Evolutionary conservation across 2,113 vertebrate species (phyloP), one percentile per base, ranked within the genome.

Genomic region (Microcebus tavaratra): DNA sequence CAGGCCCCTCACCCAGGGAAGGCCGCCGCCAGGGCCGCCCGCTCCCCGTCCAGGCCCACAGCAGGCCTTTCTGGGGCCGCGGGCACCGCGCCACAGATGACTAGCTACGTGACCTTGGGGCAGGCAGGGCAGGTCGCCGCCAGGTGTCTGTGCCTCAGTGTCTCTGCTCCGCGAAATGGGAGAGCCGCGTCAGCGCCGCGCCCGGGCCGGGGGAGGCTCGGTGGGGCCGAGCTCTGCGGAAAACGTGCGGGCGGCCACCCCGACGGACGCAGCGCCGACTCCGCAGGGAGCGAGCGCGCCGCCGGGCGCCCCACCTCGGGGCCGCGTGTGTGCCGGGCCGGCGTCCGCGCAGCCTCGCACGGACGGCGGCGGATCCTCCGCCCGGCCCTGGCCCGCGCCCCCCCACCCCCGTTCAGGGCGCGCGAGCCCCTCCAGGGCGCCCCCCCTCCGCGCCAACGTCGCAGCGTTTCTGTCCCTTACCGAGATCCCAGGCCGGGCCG

Each of bases 81-180:
- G 93, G 4, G 98, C 96, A 0, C 97, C 95, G 63, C 2, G 89
- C 85, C 88, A 20, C 81, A 39, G 73, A 63, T 9, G 95, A 67
- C 55, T 93, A 82, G 96, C 97, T 95, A 86, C 95, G 95, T 98
- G 97, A 98, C 97, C 97, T 98, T 98, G 97, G 97, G 96, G 96
- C 96, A 3, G 87, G 89, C 86, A 9, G 93, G 53, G 91, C 73
- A 20, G 78, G 85, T 92, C 88, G 94, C 88, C 78, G 81, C 80
- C 84, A 8, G 84, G 55, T 12, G 83, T 65, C 93, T 6, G 91
- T 29, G 96, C 97, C 15, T 79, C 92, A 17, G 94, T 67, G 25
- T 80, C 91, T 27, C 87, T 48, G 78, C 86, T 81, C 70, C 27
- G 93, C 75, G 79, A 92, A 84, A 94, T 88, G 81, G 88, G 80